phyloP scores from a whole-genome alignment of 2,113 vertebrate genomes.

The Carollia perspicillata region DNA sequence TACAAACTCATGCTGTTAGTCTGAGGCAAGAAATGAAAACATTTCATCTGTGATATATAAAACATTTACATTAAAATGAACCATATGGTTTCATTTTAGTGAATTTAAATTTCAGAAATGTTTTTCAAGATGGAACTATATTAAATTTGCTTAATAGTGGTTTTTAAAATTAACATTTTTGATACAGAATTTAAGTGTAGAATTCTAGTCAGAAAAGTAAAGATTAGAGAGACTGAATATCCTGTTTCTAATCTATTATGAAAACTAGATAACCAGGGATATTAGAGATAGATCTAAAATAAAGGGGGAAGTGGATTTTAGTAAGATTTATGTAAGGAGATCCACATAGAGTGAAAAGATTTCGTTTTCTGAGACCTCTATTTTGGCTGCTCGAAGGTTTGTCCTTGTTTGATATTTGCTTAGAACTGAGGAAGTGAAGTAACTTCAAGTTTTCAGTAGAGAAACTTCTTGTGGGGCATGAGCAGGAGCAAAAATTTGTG shows the following conservation, averaged over 20 bases:
- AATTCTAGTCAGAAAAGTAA: constrained; percentile 32
- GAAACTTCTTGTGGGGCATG: not conserved
- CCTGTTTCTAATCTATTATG: constrained; percentile 21
- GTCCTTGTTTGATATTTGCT: not conserved
- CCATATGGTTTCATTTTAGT: not conserved
- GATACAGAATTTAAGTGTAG: not conserved
- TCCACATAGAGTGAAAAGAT: not conserved
- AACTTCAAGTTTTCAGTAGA: not conserved
- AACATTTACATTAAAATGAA: constrained; percentile 13
- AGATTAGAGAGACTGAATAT: not conserved
- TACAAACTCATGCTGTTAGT: not conserved
- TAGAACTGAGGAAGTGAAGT: constrained; percentile 27
- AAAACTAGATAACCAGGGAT: not conserved
- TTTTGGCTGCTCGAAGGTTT: not conserved
- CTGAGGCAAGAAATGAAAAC: constrained; percentile 13
- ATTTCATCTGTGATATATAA: not conserved
- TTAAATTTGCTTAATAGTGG: not conserved
- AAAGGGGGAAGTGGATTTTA: not conserved
- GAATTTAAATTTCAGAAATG: not conserved
- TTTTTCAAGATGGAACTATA: not conserved
- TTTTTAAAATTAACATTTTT: not conserved
- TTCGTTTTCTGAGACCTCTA: not conserved
- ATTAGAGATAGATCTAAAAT: constrained; percentile 14
- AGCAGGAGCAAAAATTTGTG: not conserved
- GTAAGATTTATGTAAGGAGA: not conserved